phyloP scores from a whole-genome alignment of 2,888 invertebrate genomes.

The Myathropa florea region DNA sequence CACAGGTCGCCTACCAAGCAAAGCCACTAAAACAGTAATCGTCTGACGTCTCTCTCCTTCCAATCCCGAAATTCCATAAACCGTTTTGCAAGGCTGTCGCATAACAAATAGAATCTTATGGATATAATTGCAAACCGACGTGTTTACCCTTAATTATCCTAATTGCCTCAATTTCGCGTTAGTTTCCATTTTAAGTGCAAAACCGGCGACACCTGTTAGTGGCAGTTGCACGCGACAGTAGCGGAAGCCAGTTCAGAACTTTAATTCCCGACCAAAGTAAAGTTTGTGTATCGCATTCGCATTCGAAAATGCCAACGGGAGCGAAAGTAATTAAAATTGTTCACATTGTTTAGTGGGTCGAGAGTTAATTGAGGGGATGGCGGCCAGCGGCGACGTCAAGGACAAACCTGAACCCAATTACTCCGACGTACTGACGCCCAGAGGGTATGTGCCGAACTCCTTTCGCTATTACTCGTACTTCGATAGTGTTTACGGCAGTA shows the following conservation, averaged over 20 bases:
- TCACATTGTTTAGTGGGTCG: background rate
- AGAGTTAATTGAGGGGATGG: background rate
- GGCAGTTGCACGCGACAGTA: background rate
- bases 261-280: background rate
- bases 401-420: background rate
- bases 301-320: background rate
- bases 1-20: too few relatives aligned
- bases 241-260: background rate
- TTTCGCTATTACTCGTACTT: background rate
- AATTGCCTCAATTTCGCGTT: background rate
- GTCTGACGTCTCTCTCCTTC: too few relatives aligned
- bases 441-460: background rate
- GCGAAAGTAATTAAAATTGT: background rate
- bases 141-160: background rate
- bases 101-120: too few relatives aligned
- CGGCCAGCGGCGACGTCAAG: background rate
- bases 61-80: too few relatives aligned
- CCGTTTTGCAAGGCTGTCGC: too few relatives aligned
- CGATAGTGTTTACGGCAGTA: background rate
- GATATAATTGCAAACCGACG: background rate
- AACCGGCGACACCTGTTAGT: background rate
- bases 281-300: background rate
- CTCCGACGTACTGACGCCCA: background rate
- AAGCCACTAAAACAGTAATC: too few relatives aligned
- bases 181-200: background rate